Evolutionary conservation across 2,888 invertebrate genomes (phyloP).

Genomic region (Allolobophora icterica): DNA sequence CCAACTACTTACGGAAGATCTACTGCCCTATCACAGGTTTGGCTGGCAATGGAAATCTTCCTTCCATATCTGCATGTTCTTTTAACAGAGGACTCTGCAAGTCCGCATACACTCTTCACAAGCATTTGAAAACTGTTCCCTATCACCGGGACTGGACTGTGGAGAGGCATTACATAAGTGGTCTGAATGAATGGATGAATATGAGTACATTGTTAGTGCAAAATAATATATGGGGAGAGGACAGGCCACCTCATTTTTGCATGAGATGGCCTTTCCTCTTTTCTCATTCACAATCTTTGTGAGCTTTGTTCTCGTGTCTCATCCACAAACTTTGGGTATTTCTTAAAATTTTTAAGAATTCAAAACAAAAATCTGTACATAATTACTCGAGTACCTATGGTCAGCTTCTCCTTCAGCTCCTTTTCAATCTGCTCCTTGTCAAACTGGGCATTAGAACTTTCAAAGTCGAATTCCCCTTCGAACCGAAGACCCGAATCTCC

Average conservation of each 20-base stretch:
- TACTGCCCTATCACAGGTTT: too few species aligned
- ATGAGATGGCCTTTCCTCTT: not conserved
- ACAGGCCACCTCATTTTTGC: not conserved
- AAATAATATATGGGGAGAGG: not conserved
- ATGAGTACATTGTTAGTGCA: not conserved
- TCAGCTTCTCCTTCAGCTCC: slow-evolving; percentile 81
- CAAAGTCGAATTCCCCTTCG: slow-evolving; percentile 97
- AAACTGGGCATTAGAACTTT: slow-evolving; percentile 96
- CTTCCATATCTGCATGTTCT: too few species aligned
- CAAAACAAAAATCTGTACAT: not conserved
- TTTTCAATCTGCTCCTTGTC: slow-evolving; percentile 78
- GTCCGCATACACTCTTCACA: too few species aligned
- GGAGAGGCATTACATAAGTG: too few species aligned
- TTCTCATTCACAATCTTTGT: too few species aligned
- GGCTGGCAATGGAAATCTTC: too few species aligned
- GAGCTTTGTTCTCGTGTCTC: not conserved
- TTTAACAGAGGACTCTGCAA: too few species aligned
- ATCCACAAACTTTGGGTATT: not conserved
- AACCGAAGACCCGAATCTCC: slow-evolving; percentile 74
- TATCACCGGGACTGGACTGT: too few species aligned
- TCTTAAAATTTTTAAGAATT: not conserved
- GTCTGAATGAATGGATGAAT: not conserved
- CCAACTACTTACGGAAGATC: too few species aligned
- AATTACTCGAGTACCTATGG: slow-evolving; percentile 69
- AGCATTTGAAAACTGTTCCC: too few species aligned